Conservation (phyloP, 2,888 invertebrate species). For the Scaptomyza polygonia region DNA sequence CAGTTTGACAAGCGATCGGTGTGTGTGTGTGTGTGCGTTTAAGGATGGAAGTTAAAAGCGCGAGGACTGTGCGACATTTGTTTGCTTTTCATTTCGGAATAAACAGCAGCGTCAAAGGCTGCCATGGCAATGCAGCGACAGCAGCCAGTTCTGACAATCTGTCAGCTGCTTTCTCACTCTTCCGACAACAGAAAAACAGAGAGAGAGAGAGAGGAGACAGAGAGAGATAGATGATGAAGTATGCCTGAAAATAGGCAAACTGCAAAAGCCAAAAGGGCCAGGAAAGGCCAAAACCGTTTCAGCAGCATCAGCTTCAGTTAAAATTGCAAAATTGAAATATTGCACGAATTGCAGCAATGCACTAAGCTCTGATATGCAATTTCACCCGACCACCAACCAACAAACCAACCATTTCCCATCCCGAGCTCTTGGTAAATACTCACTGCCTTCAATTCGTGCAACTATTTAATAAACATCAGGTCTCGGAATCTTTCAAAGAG, state of each 20-base stretch:
- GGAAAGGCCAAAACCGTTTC: constrained; percentile 27
- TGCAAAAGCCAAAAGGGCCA: background rate
- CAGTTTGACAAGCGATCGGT: constrained; percentile 16
- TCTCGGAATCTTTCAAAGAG: background rate
- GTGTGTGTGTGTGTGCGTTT: background rate
- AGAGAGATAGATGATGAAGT: constrained; percentile 8
- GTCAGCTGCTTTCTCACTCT: constrained; percentile 8
- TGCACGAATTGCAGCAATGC: constrained; percentile 67
- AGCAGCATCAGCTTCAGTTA: constrained; percentile 18
- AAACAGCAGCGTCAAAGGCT: constrained; percentile 45
- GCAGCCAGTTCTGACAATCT: constrained; percentile 26
- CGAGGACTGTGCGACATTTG: constrained; percentile 66
- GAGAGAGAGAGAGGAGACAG: background rate
- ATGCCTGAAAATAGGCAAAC: constrained; percentile 16
- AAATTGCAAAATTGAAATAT: constrained; percentile 70
- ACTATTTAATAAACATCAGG: constrained; percentile 78
- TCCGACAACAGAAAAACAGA: too few relatives aligned
- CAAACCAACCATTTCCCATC: background rate
- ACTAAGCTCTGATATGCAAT: constrained; percentile 33
- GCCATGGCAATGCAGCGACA: constrained; percentile 56
- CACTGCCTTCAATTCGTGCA: constrained; percentile 22
- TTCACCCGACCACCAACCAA: too few relatives aligned
- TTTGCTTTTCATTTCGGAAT: constrained; percentile 73
- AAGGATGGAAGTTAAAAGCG: constrained; percentile 8
- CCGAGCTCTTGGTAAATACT: constrained; percentile 3